Percentiles rank a stretch among this genome's conserved stretches.
Evolutionary conservation across 2,888 invertebrate species (phyloP).

Genomic region (Drosophila falleni): DNA sequence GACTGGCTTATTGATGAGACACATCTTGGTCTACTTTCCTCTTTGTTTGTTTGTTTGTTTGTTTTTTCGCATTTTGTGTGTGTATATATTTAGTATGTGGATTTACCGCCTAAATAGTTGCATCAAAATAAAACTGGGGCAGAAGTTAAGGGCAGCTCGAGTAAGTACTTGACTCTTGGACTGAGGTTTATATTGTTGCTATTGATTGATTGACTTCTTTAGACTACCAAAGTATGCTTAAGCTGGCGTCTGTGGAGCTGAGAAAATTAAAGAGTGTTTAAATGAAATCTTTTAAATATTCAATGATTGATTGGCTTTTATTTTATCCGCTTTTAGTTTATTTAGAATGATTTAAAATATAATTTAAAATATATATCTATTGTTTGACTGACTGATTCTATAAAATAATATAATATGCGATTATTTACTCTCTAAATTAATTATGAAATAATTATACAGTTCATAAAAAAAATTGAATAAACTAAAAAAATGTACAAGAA

Average conservation of each 20-base stretch:
- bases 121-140: conserved; percentile 47
- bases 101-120: conserved; percentile 73
- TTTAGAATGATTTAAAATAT: neutral
- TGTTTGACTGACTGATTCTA: neutral
- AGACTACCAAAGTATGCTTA: conserved; percentile 8
- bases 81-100: conserved; percentile 49
- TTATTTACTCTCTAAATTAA: no score
- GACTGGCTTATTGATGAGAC: conserved; percentile 76
- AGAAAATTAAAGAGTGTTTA: neutral
- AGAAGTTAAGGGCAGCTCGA: conserved; percentile 30
- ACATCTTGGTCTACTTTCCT: conserved; percentile 36
- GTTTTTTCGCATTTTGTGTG: no score
- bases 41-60: conserved; percentile 40
- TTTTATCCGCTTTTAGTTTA: neutral
- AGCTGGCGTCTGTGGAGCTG: neutral
- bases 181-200: conserved; percentile 36
- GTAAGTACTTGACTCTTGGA: conserved; percentile 61
- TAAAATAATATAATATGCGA: neutral
- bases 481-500: no score
- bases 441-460: no score
- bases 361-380: no score
- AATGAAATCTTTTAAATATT: neutral
- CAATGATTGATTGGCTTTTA: neutral
- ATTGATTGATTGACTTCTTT: conserved; percentile 70
- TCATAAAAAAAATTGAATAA: no score